Percentiles rank a stretch among this genome's conserved stretches.
These are phyloP conservation scores for Xenopus laevis DNA, from an alignment of 2,113 vertebrate genomes.

Conservation along the genomic window DNA sequence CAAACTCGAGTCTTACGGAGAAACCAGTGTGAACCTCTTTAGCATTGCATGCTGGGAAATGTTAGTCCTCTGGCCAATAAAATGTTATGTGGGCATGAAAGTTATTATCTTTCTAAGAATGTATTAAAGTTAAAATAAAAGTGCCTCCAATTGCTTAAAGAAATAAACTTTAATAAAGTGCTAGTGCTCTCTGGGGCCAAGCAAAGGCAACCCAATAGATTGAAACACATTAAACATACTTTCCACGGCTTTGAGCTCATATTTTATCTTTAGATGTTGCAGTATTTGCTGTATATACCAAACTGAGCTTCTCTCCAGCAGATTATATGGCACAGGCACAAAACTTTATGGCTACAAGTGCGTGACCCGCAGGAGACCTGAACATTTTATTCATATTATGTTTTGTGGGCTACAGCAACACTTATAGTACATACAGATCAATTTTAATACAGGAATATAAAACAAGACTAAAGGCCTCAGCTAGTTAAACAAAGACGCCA, in stretches of 20 bases:
- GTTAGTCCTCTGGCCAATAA: too few species aligned
- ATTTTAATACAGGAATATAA: too few species aligned
- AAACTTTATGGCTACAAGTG: not conserved
- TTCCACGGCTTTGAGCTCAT: constrained; percentile 1
- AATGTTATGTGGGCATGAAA: too few species aligned
- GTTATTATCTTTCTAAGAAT: not conserved
- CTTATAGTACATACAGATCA: too few species aligned
- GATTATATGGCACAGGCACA: constrained; percentile 9
- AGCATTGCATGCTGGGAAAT: too few species aligned
- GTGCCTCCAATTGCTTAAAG: constrained; percentile 1
- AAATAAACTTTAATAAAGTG: constrained; percentile 18
- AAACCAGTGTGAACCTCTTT: too few species aligned
- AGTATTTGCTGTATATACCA: constrained; percentile 20
- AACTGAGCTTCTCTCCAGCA: not conserved
- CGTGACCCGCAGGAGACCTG: not conserved
- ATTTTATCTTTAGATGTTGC: constrained; percentile 8
- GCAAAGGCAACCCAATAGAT: not conserved
- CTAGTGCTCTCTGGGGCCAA: constrained; percentile 11
- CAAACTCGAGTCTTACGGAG: too few species aligned
- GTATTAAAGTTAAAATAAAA: constrained; percentile 22
- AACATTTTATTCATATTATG: too few species aligned
- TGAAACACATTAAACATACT: constrained; percentile 14
- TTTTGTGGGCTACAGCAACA: too few species aligned
- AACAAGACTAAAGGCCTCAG: too few species aligned
- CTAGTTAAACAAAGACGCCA: too few species aligned